Base-by-base conservation (phyloP, 2,888 invertebrate genomes). In the Siphlonurus alternatus region DNA sequence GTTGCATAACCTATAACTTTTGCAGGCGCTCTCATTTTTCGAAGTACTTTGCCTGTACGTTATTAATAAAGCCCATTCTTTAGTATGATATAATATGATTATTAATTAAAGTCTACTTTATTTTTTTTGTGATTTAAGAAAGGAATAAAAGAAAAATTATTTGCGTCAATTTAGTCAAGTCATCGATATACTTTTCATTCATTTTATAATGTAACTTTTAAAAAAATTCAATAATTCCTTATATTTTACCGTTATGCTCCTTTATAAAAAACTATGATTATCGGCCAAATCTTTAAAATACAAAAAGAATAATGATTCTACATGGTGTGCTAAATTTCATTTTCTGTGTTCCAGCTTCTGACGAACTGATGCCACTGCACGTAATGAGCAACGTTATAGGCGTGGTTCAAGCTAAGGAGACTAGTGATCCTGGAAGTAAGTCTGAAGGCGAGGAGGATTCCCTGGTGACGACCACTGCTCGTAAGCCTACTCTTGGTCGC, bases 371-470 rank as follows among this genome's bases (percentile, higher is more conserved):
- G 56, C 56, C 56, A n/a, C 56, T 56, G n/a, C 56, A 38, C 5
- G 38, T 56, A 18, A 10, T 20, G 56, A 56, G 56, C n/a, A n/a
- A 10, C 15, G 15, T 10, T 15, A 38, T 38, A 10, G 15, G 5
- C 5, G 15, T 15, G 15, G 15, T 38, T 7, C 56, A 56, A 22
- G n/a, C n/a, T 7, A 56, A 20, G n/a, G n/a, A n/a, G 20, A 56
- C 7, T 5, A 56, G 20, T 56, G 86, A 87, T 75, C 82, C 85
- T 61, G 89, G 89, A 69, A 86, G 87, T 69, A 90, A 90, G 77
- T 90, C 91, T 7, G 91, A 92, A 78, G 90, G 90, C 66, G 91
- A 92, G 77, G 87, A 87, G 71, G 91, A 91, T 73, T 86, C 86
- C 66, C 87, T 85, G 74, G 80, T 81, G 70, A 86, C 84, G 71